phyloP scores from a whole-genome alignment of 2,888 invertebrate species.

The Drosophila anomalipes region DNA sequence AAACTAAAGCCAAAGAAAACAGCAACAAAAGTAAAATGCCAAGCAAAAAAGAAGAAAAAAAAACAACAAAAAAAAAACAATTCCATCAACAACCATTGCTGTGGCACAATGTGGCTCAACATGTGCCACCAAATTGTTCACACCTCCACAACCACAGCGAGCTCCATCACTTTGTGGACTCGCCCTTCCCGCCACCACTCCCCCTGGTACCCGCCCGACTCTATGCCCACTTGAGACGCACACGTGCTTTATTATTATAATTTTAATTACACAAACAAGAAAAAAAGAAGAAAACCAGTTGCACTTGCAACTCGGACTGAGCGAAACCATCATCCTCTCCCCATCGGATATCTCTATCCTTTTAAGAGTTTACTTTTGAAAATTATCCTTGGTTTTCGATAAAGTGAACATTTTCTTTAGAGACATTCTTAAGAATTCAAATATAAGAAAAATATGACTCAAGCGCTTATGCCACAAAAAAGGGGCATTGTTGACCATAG shows the following conservation, averaged over 20 bases:
- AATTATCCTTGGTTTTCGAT: neutral
- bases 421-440: neutral
- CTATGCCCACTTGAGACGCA: slow-evolving; percentile 73
- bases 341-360: neutral
- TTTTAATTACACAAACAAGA: slow-evolving; percentile 71
- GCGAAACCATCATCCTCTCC: neutral
- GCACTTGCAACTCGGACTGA: slow-evolving; percentile 35
- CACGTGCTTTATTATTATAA: slow-evolving; percentile 69
- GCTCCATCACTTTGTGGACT: slow-evolving; percentile 10
- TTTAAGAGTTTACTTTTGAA: neutral
- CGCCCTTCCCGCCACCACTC: neutral
- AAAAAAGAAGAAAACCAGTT: slow-evolving; percentile 7
- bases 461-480: neutral
- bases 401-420: neutral
- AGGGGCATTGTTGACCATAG: neutral
- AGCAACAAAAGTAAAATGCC: slow-evolving; percentile 52
- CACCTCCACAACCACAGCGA: slow-evolving; percentile 57
- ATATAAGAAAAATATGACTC: neutral
- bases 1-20: slow-evolving; percentile 35
- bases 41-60: slow-evolving; percentile 20
- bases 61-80: slow-evolving; percentile 28
- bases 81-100: slow-evolving; percentile 39
- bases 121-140: slow-evolving; percentile 78
- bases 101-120: slow-evolving; percentile 34
- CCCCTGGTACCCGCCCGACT: neutral